phyloP scores from a whole-genome alignment of 2,888 invertebrate genomes.

The Diogma glabrata region DNA sequence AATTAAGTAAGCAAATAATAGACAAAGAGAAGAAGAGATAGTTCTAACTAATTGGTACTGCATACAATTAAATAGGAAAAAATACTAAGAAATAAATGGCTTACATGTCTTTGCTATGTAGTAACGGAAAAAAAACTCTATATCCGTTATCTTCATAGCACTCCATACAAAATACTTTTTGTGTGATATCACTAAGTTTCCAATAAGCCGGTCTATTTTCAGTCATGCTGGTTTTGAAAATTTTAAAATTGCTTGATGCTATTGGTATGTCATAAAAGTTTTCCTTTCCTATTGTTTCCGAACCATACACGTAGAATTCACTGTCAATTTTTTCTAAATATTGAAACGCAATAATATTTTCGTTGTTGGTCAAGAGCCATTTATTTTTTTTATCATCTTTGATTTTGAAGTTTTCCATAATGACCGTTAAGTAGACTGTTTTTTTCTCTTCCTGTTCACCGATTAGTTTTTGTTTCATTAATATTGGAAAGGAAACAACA shows the following conservation, averaged over 20 bases:
- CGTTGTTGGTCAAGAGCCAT: not conserved
- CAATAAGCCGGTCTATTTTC: too few species aligned
- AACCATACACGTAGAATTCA: not conserved
- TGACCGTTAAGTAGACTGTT: not conserved
- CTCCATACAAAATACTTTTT: not conserved
- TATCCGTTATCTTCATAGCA: not conserved
- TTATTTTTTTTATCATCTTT: not conserved
- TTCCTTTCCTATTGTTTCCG: too few species aligned
- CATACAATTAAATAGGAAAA: too few species aligned
- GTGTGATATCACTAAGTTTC: not conserved
- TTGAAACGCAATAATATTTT: not conserved
- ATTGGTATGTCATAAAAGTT: too few species aligned
- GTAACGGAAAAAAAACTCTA: not conserved
- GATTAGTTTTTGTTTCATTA: not conserved
- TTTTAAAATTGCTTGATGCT: too few species aligned
- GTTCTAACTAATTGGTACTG: too few species aligned
- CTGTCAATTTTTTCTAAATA: not conserved
- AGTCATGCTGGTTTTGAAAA: too few species aligned
- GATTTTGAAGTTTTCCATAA: not conserved
- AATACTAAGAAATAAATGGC: too few species aligned
- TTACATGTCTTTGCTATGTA: constrained; percentile 2
- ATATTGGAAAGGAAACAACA: not conserved
- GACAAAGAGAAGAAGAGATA: too few species aligned
- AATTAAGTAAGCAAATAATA: too few species aligned
- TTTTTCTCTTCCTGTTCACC: not conserved